Percentiles rank a stretch among this genome's conserved stretches.
Conservation (phyloP, 1,140 invertebrate genomes). For the Nautilus pompilius region DNA sequence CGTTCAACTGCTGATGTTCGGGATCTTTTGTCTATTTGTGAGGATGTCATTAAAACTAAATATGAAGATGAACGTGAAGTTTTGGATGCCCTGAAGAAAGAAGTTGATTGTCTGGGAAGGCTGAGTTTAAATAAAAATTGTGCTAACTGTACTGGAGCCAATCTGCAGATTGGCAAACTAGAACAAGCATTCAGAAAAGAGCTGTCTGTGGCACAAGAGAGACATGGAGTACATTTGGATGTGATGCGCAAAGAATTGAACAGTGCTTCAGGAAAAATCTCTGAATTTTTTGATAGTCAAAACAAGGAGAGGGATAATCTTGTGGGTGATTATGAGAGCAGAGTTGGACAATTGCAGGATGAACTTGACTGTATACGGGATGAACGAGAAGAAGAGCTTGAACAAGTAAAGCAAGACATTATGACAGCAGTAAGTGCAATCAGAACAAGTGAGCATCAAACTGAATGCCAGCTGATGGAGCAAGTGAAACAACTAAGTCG, state of each 20-base stretch:
- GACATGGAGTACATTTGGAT: constrained; percentile 41
- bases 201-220: constrained; percentile 30
- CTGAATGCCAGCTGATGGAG: constrained; percentile 28
- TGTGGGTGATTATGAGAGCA: constrained; percentile 33
- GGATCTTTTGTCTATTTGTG: constrained; percentile 31
- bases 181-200: constrained; percentile 40
- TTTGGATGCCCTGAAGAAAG: constrained; percentile 31
- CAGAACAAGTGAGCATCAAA: constrained; percentile 38
- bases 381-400: constrained; percentile 45
- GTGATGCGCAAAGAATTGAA: constrained; percentile 38
- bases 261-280: constrained; percentile 23
- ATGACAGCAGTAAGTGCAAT: constrained; percentile 47
- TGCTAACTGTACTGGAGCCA: constrained; percentile 22
- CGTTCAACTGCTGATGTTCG: constrained; percentile 37
- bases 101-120: constrained; percentile 26
- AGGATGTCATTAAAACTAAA: constrained; percentile 43
- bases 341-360: constrained; percentile 32
- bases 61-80: constrained; percentile 45
- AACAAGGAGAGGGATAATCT: constrained; percentile 32
- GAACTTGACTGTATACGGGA: constrained; percentile 31
- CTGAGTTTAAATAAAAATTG: constrained; percentile 3
- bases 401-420: constrained; percentile 43
- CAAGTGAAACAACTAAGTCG: constrained; percentile 28
- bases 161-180: constrained; percentile 33
- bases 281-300: constrained; percentile 33